Percentiles rank a stretch among this genome's conserved stretches.
phyloP scores from a whole-genome alignment of 2,888 invertebrate genomes.

The Glyphotaelius pellucidus region DNA sequence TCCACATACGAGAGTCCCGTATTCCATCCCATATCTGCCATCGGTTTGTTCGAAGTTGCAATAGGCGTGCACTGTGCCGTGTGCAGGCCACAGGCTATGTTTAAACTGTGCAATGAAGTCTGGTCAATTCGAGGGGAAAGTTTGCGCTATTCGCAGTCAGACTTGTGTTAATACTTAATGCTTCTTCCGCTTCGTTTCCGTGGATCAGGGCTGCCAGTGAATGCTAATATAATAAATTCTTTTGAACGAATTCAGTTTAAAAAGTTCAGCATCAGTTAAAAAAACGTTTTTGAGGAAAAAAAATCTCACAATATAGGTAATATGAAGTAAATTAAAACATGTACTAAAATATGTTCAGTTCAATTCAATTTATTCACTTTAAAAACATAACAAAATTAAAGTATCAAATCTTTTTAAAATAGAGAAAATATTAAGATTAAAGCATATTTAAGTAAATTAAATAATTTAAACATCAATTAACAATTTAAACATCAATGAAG shows the following conservation, averaged over 20 bases:
- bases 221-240: background rate
- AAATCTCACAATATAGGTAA: no score
- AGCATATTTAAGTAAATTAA: no score
- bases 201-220: background rate
- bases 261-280: no score
- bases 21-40: background rate
- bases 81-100: constrained; percentile 2
- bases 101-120: constrained; percentile 12
- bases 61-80: background rate
- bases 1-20: background rate
- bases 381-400: no score
- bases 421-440: no score
- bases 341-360: no score
- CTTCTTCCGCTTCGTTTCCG: background rate
- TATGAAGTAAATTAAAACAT: no score
- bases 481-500: no score
- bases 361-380: no score
- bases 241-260: no score
- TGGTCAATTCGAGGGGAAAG: background rate
- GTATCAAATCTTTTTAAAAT: no score
- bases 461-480: no score
- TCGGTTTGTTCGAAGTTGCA: background rate
- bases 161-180: constrained; percentile 43
- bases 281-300: background rate
- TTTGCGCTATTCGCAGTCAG: background rate